phyloP scores from a whole-genome alignment of 2,113 vertebrate genomes.

The Gymnarchus niloticus region DNA sequence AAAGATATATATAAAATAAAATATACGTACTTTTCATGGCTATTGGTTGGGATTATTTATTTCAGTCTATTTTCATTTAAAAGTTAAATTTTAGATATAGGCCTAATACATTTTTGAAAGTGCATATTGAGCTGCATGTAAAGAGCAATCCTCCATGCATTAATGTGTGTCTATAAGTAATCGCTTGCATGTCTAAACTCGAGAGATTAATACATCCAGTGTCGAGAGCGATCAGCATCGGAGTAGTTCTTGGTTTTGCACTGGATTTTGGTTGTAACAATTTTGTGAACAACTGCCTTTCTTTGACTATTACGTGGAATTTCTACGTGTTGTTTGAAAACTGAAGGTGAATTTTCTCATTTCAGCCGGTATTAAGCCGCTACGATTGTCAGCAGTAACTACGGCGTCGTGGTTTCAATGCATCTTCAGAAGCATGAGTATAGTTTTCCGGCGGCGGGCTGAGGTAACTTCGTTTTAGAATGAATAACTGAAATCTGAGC shows the following conservation, averaged over 20 bases:
- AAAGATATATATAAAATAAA: too few relatives aligned
- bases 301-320: too few relatives aligned
- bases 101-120: neutral
- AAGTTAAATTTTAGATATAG: neutral
- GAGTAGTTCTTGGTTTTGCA: neutral
- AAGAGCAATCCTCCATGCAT: neutral
- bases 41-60: neutral
- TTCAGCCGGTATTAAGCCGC: neutral
- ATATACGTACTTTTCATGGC: too few relatives aligned
- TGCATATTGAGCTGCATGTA: neutral
- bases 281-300: too few relatives aligned
- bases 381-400: neutral
- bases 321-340: too few relatives aligned
- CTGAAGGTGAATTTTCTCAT: neutral
- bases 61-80: neutral
- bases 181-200: neutral
- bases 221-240: neutral
- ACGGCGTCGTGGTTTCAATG: neutral
- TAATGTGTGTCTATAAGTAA: neutral
- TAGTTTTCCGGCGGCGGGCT: too few relatives aligned
- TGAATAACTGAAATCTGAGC: neutral
- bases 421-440: neutral
- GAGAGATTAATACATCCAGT: neutral
- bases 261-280: too few relatives aligned
- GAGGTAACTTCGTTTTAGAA: too few relatives aligned